Evolutionary conservation across 2,797 vertebrate genomes (phyloP).

Genomic region (Acropternis orthonyx): DNA sequence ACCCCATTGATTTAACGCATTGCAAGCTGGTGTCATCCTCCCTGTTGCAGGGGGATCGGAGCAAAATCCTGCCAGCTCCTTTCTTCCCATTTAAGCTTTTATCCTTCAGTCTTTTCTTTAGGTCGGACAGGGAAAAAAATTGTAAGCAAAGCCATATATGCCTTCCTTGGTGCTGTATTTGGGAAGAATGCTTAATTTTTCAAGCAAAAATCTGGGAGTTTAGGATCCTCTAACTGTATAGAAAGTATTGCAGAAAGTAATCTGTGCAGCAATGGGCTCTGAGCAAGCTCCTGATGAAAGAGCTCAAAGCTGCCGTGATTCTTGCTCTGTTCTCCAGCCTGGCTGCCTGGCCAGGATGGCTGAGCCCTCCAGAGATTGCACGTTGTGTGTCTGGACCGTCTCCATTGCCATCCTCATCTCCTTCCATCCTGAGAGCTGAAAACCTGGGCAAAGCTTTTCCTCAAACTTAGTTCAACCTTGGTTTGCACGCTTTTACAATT

Average conservation of each 20-base stretch:
- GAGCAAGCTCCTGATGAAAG: constrained; percentile 16
- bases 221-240: background rate
- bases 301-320: background rate
- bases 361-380: background rate
- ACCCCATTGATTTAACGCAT: background rate
- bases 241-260: background rate
- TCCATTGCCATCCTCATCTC: constrained; percentile 23
- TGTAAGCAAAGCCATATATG: fast-evolving
- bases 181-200: background rate
- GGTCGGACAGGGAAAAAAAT: background rate
- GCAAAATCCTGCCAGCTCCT: background rate
- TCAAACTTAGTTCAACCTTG: constrained; percentile 51
- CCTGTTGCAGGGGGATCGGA: background rate
- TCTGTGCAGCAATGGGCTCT: background rate
- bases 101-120: background rate
- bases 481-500: background rate
- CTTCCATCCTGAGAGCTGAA: background rate
- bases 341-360: background rate
- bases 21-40: background rate
- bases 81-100: background rate
- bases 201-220: background rate
- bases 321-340: background rate
- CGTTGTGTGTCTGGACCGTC: background rate
- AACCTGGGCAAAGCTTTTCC: constrained; percentile 53
- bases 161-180: background rate